These are phyloP conservation scores for Papilio polytes DNA, from an alignment of 1,140 invertebrate species.

Conservation along the genomic window DNA sequence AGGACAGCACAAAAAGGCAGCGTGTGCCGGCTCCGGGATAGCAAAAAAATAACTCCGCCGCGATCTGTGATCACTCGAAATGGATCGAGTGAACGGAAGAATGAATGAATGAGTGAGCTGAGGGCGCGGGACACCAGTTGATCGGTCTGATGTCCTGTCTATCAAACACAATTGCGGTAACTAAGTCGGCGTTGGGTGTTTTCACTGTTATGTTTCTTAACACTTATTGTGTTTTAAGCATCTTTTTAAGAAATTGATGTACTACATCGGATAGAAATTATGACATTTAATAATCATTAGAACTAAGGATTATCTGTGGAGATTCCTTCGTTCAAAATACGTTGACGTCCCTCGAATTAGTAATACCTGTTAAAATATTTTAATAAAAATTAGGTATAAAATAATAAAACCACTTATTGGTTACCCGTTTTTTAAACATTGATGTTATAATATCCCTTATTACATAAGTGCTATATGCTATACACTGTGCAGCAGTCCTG, in stretches of 20 bases:
- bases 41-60: constrained; percentile 51
- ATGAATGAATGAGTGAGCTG: constrained; percentile 63
- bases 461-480: not conserved
- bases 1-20: constrained; percentile 21
- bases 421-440: not conserved
- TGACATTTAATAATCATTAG: too few species aligned
- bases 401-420: not conserved
- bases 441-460: not conserved
- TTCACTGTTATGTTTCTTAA: not conserved
- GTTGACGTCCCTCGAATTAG: too few species aligned
- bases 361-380: too few species aligned
- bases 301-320: too few species aligned
- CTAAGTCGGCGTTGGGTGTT: constrained; percentile 50
- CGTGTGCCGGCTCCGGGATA: constrained; percentile 44
- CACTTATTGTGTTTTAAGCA: too few species aligned
- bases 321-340: too few species aligned
- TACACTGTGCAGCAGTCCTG: too few species aligned
- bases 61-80: constrained; percentile 75
- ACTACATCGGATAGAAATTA: too few species aligned
- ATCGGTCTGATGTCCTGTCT: constrained; percentile 73
- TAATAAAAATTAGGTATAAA: too few species aligned
- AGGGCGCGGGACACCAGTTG: constrained; percentile 73
- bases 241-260: too few species aligned
- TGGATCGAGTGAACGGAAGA: constrained; percentile 68
- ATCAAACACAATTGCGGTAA: constrained; percentile 62